Evolutionary conservation across 2,888 invertebrate species (phyloP).

Genomic region (Cerceris rybyensis): DNA sequence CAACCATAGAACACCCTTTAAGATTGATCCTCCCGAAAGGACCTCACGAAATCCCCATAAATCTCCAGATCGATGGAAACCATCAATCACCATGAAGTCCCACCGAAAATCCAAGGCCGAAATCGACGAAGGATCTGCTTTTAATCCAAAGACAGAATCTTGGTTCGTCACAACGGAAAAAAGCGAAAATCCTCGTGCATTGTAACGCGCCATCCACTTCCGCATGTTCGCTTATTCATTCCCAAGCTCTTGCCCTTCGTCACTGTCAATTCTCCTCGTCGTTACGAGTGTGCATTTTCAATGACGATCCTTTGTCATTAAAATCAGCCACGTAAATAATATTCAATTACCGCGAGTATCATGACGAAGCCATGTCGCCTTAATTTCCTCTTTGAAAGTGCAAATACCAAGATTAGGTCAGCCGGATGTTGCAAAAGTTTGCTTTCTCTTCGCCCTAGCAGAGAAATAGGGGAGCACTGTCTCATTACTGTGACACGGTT

Average conservation of each 20-base stretch:
- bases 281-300: not conserved
- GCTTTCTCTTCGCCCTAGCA: too few relatives aligned
- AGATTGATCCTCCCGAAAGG: not conserved
- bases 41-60: not conserved
- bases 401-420: too few relatives aligned
- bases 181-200: not conserved
- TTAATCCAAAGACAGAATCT: not conserved
- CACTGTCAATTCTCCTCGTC: too few relatives aligned
- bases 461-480: too few relatives aligned
- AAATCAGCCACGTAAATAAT: constrained; percentile 19
- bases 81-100: not conserved
- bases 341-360: constrained; percentile 21
- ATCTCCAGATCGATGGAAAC: not conserved
- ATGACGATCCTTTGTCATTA: constrained; percentile 18
- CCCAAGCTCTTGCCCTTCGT: too few relatives aligned
- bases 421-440: too few relatives aligned
- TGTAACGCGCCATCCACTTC: not conserved
- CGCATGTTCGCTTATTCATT: too few relatives aligned
- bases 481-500: too few relatives aligned
- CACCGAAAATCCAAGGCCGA: not conserved
- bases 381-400: too few relatives aligned
- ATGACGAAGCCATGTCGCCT: not conserved
- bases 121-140: not conserved
- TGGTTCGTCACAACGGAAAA: not conserved
- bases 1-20: too few relatives aligned